phyloP scores from a whole-genome alignment of 2,797 vertebrate species.

The Echiichthys vipera region DNA sequence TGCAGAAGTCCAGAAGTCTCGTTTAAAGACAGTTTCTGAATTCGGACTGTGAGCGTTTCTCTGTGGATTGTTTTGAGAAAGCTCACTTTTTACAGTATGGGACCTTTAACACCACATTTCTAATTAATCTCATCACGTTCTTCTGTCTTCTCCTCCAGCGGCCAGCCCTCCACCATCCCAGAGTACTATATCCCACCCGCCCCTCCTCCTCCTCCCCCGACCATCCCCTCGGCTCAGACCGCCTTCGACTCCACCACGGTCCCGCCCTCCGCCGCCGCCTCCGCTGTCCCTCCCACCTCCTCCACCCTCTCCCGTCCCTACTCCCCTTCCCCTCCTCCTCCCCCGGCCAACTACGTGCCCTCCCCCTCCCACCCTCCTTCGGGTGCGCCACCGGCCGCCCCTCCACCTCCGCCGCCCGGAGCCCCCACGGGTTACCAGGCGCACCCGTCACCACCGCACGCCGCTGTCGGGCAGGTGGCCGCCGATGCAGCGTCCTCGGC shows the following conservation, averaged over 20 bases:
- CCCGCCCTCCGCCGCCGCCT: constrained; percentile 63
- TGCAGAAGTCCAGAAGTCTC: no score
- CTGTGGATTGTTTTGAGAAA: no score
- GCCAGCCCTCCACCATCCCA: constrained; percentile 86
- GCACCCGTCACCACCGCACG: constrained; percentile 75
- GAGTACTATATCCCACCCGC: constrained; percentile 91
- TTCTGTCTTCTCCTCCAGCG: constrained; percentile 61
- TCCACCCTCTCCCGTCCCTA: constrained; percentile 79
- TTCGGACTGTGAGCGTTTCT: no score
- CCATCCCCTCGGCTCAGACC: constrained; percentile 91
- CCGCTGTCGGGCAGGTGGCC: constrained; percentile 59
- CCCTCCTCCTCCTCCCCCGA: constrained; percentile 87
- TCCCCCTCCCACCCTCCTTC: constrained; percentile 80
- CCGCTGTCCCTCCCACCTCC: constrained; percentile 75
- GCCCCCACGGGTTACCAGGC: constrained; percentile 70
- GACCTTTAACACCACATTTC: no score
- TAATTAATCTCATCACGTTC: no score
- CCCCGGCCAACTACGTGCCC: constrained; percentile 80
- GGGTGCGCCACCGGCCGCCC: constrained; percentile 85
- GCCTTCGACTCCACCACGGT: constrained; percentile 88
- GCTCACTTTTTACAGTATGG: no score
- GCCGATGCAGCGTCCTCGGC: constrained; percentile 70
- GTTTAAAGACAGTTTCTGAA: no score
- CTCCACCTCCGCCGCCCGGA: constrained; percentile 87
- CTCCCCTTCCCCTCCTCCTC: constrained; percentile 79